phyloP scores from a whole-genome alignment of 2,888 invertebrate species.

The Caenorhabditis angaria region DNA sequence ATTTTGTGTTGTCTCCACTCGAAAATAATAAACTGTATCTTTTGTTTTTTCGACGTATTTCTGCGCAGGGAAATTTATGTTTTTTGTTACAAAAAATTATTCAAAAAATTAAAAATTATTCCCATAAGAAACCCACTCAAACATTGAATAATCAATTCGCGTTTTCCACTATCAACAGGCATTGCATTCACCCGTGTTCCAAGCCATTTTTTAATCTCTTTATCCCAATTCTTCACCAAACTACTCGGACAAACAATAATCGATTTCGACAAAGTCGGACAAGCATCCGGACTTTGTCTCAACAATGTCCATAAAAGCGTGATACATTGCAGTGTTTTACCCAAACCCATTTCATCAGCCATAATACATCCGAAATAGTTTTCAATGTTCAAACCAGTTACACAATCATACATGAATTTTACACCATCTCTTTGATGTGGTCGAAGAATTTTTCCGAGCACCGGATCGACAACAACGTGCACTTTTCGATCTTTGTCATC shows the following conservation, averaged over 20 bases:
- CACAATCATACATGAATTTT: slow-evolving; percentile 98
- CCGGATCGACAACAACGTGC: slow-evolving; percentile 96
- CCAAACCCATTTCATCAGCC: slow-evolving; percentile 95
- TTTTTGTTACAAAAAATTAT: not conserved
- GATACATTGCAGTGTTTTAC: slow-evolving; percentile 97
- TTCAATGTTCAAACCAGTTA: slow-evolving; percentile 82
- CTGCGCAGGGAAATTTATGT: no score
- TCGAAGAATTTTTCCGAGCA: slow-evolving; percentile 86
- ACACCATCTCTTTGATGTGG: slow-evolving; percentile 99
- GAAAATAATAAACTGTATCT: no score
- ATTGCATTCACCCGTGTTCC: slow-evolving; percentile 82
- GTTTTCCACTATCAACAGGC: slow-evolving; percentile 82
- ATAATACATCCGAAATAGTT: slow-evolving; percentile 86
- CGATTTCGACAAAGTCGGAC: slow-evolving; percentile 87
- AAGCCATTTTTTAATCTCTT: slow-evolving; percentile 96
- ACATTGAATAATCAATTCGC: slow-evolving; percentile 83
- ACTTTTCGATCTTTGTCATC: slow-evolving; percentile 78
- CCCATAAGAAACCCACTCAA: slow-evolving; percentile 68
- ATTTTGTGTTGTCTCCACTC: no score
- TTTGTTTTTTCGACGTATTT: no score
- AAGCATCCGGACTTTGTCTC: slow-evolving; percentile 89
- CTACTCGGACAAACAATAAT: slow-evolving; percentile 97
- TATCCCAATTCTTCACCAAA: slow-evolving; percentile 97
- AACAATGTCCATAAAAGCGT: slow-evolving; percentile 78
- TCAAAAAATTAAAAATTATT: no score